phyloP scores from a whole-genome alignment of 2,797 vertebrate species.

The Sebastes melanostomus region DNA sequence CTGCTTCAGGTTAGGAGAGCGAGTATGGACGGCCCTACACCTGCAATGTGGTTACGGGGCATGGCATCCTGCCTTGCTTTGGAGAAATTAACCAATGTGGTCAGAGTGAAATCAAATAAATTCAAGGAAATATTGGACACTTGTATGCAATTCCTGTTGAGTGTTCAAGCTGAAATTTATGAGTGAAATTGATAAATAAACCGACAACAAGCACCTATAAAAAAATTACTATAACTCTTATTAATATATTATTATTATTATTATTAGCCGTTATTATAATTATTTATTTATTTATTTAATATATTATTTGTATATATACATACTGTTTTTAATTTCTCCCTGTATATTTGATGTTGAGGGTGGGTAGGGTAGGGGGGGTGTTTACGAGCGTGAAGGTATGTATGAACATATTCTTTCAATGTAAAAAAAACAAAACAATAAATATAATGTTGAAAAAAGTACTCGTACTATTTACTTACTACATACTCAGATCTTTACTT shows the following conservation, averaged over 20 bases:
- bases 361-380: fast-evolving
- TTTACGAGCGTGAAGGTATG: background rate
- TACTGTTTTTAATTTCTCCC: no score
- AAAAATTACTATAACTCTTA: background rate
- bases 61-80: background rate
- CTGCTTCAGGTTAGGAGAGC: background rate
- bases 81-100: background rate
- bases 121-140: background rate
- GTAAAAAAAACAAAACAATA: background rate
- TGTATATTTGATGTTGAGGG: fast-evolving
- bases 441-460: background rate
- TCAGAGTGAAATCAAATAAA: background rate
- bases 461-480: background rate
- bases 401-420: background rate
- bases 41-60: background rate
- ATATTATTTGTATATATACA: no score
- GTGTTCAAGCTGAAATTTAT: no score
- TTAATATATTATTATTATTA: background rate
- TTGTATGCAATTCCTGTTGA: no score
- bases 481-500: background rate
- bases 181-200: no score
- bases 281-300: no score
- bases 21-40: background rate
- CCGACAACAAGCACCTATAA: background rate
- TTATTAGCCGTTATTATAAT: background rate